Conservation (phyloP, 1,140 invertebrate genomes). For the Drosophila repleta region DNA sequence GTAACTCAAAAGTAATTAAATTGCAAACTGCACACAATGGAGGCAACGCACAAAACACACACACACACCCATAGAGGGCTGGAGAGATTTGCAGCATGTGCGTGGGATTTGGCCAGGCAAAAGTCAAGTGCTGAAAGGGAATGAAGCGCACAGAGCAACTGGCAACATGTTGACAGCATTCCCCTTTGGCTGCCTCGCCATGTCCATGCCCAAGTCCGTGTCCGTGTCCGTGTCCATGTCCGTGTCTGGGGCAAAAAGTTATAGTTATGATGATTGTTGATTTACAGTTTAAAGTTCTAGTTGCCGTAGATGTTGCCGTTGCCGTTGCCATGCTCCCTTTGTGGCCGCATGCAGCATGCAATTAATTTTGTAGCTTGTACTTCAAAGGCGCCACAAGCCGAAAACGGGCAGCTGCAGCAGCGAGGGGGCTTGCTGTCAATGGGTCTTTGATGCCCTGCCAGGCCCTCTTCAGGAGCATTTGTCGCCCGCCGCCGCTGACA, state of each 20-base stretch:
- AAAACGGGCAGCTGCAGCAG: conserved; percentile 1
- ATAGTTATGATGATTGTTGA: conserved; percentile 82
- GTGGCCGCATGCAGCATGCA: conserved; percentile 69
- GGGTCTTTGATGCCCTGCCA: conserved; percentile 63
- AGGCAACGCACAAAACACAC: too few species aligned
- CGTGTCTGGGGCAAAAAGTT: conserved; percentile 45
- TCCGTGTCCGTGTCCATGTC: too few species aligned
- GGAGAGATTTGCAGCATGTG: neutral
- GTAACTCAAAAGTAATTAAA: conserved; percentile 81
- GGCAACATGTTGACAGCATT: conserved; percentile 72
- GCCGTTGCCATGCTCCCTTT: conserved; percentile 23
- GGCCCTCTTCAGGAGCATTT: conserved; percentile 8
- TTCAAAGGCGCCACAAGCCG: conserved; percentile 69
- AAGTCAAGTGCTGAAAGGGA: conserved; percentile 71
- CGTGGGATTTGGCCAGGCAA: conserved; percentile 61
- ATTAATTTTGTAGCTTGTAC: conserved; percentile 74
- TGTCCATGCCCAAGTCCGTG: too few species aligned
- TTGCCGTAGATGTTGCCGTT: neutral
- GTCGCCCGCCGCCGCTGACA: conserved; percentile 46
- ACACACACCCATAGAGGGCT: neutral
- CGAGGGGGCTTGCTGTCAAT: conserved; percentile 45
- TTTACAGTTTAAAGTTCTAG: conserved; percentile 59
- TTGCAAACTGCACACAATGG: conserved; percentile 70
- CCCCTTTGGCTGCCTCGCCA: neutral
- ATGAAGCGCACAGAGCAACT: conserved; percentile 40